Evolutionary conservation across 2,113 vertebrate genomes (phyloP).

Genomic region (Spheniscus mendiculus): DNA sequence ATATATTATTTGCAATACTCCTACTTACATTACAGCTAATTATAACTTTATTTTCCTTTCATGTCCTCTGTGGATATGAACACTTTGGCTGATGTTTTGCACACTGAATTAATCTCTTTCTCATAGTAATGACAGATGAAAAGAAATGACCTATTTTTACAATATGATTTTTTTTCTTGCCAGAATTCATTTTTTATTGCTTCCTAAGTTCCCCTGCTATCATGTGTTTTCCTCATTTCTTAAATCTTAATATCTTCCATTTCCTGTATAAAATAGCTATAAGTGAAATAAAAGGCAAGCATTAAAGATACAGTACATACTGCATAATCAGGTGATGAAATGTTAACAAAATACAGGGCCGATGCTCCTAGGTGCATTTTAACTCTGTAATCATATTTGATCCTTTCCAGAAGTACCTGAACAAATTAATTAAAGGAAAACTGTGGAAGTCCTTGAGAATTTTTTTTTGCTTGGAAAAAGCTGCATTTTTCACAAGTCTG

Average conservation of each 20-base stretch:
- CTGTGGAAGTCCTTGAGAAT: neutral
- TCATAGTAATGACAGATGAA: neutral
- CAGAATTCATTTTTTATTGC: neutral
- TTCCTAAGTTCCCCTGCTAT: neutral
- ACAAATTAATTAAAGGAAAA: neutral
- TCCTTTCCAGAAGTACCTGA: neutral
- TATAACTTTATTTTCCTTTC: neutral
- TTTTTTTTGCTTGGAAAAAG: neutral
- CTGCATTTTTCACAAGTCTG: neutral
- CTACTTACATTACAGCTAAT: neutral
- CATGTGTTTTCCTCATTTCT: neutral
- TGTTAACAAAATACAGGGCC: neutral
- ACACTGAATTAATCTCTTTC: neutral
- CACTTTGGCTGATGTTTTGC: neutral
- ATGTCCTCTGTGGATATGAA: neutral
- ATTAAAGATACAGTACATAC: neutral
- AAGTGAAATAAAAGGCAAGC: neutral
- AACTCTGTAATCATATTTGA: neutral
- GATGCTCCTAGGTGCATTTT: neutral
- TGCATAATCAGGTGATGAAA: neutral
- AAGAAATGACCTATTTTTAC: conserved; percentile 7
- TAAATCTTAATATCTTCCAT: neutral
- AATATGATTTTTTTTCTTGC: neutral
- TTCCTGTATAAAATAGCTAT: neutral
- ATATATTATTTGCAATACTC: neutral